These are phyloP conservation scores for Temnothorax nylanderi DNA, from an alignment of 1,140 invertebrate species.

Conservation along the genomic window DNA sequence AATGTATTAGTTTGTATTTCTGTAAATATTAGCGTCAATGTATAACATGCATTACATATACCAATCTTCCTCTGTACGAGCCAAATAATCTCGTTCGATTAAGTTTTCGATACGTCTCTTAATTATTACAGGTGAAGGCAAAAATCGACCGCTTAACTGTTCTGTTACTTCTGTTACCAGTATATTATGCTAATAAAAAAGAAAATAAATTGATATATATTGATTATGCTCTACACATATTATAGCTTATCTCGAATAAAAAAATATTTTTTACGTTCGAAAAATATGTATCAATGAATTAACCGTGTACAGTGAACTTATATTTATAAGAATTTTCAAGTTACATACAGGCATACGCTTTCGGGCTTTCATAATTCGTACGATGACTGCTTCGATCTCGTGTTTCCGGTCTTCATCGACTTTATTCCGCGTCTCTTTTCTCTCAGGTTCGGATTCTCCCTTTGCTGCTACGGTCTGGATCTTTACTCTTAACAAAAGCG, in stretches of 20 bases:
- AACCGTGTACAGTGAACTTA: background rate
- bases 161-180: constrained; percentile 99
- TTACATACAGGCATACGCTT: constrained; percentile 94
- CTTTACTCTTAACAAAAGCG: constrained; percentile 90
- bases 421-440: constrained; percentile 98
- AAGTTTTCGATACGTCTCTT: constrained; percentile 99
- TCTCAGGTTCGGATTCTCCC: constrained; percentile 99
- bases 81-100: constrained; percentile 99
- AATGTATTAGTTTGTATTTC: background rate
- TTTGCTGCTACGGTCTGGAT: constrained; percentile 98
- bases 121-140: constrained; percentile 98
- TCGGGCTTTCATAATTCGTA: constrained; percentile 99
- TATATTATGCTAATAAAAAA: constrained; percentile 92
- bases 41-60: constrained; percentile 78
- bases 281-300: background rate
- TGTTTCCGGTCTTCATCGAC: constrained; percentile 99
- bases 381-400: constrained; percentile 99
- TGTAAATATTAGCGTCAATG: background rate
- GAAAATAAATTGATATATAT: constrained; percentile 23
- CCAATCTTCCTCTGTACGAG: constrained; percentile 97
- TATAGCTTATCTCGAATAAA: background rate
- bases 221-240: background rate
- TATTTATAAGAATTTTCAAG: background rate
- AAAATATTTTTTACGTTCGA: background rate
- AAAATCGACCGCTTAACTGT: constrained; percentile 97